Base-by-base conservation (phyloP, 1,140 invertebrate genomes). In the Anastrepha ludens region DNA sequence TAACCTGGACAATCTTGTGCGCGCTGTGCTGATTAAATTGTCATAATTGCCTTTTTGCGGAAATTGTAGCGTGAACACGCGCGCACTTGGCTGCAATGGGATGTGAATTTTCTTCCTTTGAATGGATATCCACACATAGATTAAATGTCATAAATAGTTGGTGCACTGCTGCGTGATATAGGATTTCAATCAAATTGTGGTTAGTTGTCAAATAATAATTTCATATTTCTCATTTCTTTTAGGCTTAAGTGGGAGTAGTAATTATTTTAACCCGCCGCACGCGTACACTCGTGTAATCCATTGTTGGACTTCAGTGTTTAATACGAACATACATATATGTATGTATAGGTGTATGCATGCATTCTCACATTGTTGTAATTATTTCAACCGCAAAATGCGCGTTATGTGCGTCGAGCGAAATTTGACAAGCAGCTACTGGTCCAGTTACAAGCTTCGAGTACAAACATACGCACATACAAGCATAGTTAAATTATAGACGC, bases 21-120 rank as follows among this genome's bases (percentile, higher is more conserved):
- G 20, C n/a, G 44, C 47, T 55, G 74, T 17, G 74, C 74, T 81
- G 74, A 81, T 81, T 81, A 81, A 81, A 81, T 81, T 81, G 74
- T 81, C 74, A 81, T 81, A 81, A 81, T 81, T 81, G 74, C 74
- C 74, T 17, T 81, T 81, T 81, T 81, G 74, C 74, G 74, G 74
- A 81, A 81, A 81, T 81, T 81, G 74, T 55, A 81, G 74, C 74
- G 74, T 81, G 74, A 81, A 81, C 74, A 81, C 74, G 74, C 74
- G 74, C 6, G 11, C 74, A 17, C 74, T 41, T 41, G 15, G 74
- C 47, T 81, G 74, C 20, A 7, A 81, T 81, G 47, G 50, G 74
- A 55, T 81, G 29, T 81, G 47, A 9, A 20, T 20, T 20, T 9
- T 67, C 29, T 67, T 0, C n/a, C 17, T 17, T 13, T 5, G 13